Percentiles rank a stretch among this genome's conserved stretches.
Conservation (phyloP, 1,140 invertebrate species). For the Scaptomyza montana region DNA sequence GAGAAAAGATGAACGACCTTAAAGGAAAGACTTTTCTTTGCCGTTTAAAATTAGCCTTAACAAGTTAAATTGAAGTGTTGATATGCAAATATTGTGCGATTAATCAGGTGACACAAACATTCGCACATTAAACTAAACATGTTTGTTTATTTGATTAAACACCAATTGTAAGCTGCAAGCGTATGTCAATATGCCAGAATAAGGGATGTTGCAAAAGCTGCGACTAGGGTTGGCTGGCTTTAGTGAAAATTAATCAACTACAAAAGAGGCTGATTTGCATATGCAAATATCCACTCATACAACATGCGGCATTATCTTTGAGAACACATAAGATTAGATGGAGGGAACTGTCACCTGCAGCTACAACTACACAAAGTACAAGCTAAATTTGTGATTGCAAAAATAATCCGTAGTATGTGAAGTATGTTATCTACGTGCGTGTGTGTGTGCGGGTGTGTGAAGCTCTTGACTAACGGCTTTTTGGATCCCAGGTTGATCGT, state of each 20-base stretch:
- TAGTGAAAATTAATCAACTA: slow-evolving; percentile 52
- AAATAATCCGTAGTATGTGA: not conserved
- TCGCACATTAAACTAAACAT: slow-evolving; percentile 14
- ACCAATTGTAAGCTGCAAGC: slow-evolving; percentile 61
- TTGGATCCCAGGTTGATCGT: not conserved
- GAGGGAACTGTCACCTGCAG: slow-evolving; percentile 13
- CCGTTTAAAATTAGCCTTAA: slow-evolving; percentile 12
- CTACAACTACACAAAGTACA: not conserved
- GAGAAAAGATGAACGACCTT: not conserved
- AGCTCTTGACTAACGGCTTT: not conserved
- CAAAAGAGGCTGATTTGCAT: slow-evolving; percentile 40
- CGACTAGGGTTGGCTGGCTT: not conserved
- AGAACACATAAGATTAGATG: not conserved
- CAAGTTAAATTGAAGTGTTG: not conserved
- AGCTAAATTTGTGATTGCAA: not conserved
- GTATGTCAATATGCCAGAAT: not conserved
- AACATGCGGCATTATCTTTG: slow-evolving; percentile 24
- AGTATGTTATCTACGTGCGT: not conserved
- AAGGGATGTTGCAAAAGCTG: slow-evolving; percentile 15
- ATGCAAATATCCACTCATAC: slow-evolving; percentile 20
- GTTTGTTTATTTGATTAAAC: slow-evolving; percentile 70
- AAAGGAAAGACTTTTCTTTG: slow-evolving; percentile 1
- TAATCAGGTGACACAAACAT: slow-evolving; percentile 15
- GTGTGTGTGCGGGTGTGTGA: too few species aligned
- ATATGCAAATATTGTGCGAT: not conserved